A percentile compares a stretch with the other conserved stretches of the same genome.
Conservation (phyloP, 2,888 invertebrate genomes). For the Metacarcinus magister region DNA sequence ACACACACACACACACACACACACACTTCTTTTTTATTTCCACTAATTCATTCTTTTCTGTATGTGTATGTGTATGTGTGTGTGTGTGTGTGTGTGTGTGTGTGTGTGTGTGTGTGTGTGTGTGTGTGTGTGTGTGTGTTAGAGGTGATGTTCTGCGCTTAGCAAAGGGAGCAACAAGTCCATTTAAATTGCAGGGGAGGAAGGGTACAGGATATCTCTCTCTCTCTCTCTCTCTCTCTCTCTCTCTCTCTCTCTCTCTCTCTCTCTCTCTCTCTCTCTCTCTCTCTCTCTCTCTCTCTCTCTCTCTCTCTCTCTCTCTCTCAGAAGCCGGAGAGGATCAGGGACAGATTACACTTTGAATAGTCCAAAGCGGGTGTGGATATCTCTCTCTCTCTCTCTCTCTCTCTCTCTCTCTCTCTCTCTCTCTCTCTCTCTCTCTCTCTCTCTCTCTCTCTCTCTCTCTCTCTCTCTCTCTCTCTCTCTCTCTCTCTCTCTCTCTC, state of each 20-base stretch:
- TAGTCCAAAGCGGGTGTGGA: neutral
- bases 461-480: neutral
- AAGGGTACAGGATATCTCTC: neutral
- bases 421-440: constrained; percentile 20
- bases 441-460: constrained; percentile 42
- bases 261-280: neutral
- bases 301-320: constrained; percentile 44
- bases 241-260: neutral
- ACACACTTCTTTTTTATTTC: neutral
- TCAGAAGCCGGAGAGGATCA: neutral
- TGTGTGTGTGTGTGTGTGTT: neutral
- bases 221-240: neutral
- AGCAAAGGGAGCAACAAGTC: neutral
- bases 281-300: neutral
- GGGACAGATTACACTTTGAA: constrained; percentile 4
- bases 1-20: constrained; percentile 16
- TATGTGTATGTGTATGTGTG: neutral
- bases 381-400: too few relatives aligned
- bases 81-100: neutral
- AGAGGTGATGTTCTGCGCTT: neutral
- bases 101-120: constrained; percentile 48
- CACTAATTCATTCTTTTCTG: neutral
- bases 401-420: neutral
- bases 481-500: constrained; percentile 39
- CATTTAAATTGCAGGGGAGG: neutral